Base-by-base conservation (phyloP, 2,797 vertebrate species). In the Danio choprae region DNA sequence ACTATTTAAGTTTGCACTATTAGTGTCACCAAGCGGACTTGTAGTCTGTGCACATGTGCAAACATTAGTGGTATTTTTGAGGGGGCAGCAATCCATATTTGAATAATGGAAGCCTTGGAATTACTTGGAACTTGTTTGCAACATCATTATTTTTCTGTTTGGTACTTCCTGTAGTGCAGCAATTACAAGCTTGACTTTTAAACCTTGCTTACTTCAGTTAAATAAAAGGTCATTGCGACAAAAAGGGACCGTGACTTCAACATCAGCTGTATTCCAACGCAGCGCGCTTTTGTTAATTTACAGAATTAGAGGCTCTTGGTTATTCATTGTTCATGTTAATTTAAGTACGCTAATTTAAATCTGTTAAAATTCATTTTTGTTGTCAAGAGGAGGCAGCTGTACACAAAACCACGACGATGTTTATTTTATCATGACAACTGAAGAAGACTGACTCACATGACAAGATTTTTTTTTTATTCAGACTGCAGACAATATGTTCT, bases 381-480 rank as follows among this genome's bases (percentile, higher is more conserved):
- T 76, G 80, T 83, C 64, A 74, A 81, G 67, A 83, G 77, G 58
- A 74, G 69, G 48, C 75, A 80, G 72, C 69, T 84, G 65, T 84
- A 73, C 79, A 71, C 63, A 71, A 46, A 60, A 43, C 59, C 77
- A 72, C 48, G 41, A 79, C 60, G 64, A 68, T 69, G 62, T 76
- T 40, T 38, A 77, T 77, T 86, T 88, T 88, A 80, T 81, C 86
- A 87, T 86, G 82, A 72, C 82, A 89, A 87, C 84, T 43, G 59
- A 74, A 79, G 72, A 71, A 83, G 81, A 64, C 7, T 55, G 62
- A 74, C 83, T 83, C 80, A 79, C 46, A 55, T 62, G 67, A 73
- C 51, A 48, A 38, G 5, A 60, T 48, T 68, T 55, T 68, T 72
- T 59, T 85, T 76, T 72, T 51, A 44, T 20, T 62, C 10, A 29